Evolutionary conservation across 2,888 invertebrate genomes (phyloP).

Genomic region (Leptinotarsa rubiginosa): DNA sequence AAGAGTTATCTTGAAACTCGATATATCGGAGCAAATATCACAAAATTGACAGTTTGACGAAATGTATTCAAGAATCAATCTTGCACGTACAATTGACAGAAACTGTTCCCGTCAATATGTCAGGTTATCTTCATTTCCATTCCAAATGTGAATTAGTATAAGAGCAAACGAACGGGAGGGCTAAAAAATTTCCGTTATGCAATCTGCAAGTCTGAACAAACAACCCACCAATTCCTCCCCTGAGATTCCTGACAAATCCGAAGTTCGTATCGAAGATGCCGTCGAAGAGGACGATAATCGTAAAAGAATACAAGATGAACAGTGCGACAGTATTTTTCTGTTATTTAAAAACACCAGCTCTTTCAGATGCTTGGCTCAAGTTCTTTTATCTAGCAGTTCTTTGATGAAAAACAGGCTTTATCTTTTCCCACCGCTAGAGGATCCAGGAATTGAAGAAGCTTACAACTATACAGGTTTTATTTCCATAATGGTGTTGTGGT

Average conservation of each 20-base stretch:
- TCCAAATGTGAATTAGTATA: not conserved
- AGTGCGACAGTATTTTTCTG: conserved; percentile 50
- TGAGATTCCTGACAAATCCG: not conserved
- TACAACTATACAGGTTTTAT: conserved; percentile 58
- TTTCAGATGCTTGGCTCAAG: conserved; percentile 62
- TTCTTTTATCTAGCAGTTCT: conserved; percentile 66
- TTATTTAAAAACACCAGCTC: conserved; percentile 60
- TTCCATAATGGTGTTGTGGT: not conserved
- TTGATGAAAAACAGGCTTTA: conserved; percentile 67
- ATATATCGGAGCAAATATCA: no score
- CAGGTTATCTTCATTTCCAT: not conserved
- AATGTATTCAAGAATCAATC: no score
- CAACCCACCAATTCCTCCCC: not conserved
- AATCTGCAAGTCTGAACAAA: not conserved
- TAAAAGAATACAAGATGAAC: not conserved
- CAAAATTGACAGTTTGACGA: no score
- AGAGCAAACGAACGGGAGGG: not conserved
- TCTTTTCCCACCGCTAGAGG: conserved; percentile 62
- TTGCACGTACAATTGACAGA: no score
- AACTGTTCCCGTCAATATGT: not conserved
- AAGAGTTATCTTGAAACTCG: no score
- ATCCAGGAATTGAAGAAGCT: conserved; percentile 64
- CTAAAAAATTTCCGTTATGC: conserved; percentile 12
- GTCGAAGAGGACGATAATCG: not conserved
- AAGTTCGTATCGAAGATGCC: conserved; percentile 19